Percentiles rank a stretch among this genome's conserved stretches.
phyloP scores from a whole-genome alignment of 1,140 invertebrate species.

The Aphis gossypii region DNA sequence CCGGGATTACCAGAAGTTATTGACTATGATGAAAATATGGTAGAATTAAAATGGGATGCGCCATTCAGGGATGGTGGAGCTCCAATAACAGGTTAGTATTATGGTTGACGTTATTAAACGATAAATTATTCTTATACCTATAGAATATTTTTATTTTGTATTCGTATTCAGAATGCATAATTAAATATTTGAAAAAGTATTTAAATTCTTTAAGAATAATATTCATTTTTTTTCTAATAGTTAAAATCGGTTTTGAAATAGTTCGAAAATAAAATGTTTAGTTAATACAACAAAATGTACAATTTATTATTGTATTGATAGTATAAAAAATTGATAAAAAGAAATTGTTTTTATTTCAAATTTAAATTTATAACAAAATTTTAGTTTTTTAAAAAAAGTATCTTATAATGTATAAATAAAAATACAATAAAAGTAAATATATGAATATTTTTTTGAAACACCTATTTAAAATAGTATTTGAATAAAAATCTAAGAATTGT shows the following conservation, averaged over 20 bases:
- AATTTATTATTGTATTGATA: no score
- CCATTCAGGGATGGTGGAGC: conserved; percentile 95
- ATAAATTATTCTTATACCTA: not conserved
- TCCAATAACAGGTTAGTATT: conserved; percentile 76
- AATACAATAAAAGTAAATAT: not conserved
- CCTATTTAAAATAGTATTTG: not conserved
- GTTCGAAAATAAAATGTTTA: no score
- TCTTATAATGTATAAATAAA: no score
- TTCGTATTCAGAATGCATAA: not conserved
- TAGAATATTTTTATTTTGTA: not conserved
- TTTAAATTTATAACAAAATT: not conserved
- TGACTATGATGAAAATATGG: conserved; percentile 92
- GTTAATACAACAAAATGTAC: no score
- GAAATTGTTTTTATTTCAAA: not conserved
- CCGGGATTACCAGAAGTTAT: conserved; percentile 92
- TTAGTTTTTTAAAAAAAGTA: not conserved
- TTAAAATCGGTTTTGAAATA: no score
- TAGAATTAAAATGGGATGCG: conserved; percentile 94
- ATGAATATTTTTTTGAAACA: not conserved
- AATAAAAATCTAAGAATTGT: no score
- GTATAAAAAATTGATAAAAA: not conserved
- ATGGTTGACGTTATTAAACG: not conserved
- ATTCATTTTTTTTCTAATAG: no score
- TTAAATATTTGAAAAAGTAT: no score
- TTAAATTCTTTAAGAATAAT: no score